These are phyloP conservation scores for Uria lomvia DNA, from an alignment of 2,113 vertebrate species.

Conservation along the genomic window DNA sequence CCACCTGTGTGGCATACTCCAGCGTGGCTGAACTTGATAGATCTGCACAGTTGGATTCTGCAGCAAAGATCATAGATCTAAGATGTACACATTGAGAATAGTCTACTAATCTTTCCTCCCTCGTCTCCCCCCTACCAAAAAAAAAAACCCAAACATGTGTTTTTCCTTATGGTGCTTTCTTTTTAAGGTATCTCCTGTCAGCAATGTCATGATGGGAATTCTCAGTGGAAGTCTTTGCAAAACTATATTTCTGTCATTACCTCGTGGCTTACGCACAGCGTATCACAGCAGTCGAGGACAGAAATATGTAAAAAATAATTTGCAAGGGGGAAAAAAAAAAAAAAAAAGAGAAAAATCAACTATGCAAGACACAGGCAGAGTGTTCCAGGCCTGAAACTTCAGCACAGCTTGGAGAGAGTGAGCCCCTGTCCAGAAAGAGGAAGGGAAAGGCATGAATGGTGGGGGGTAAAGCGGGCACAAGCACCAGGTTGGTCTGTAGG, in stretches of 20 bases:
- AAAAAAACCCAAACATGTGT: neutral
- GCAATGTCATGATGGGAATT: conserved; percentile 12
- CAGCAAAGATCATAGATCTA: conserved; percentile 39
- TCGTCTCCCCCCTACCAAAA: neutral
- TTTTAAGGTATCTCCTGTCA: conserved; percentile 39
- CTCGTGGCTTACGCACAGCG: neutral
- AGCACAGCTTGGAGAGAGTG: neutral
- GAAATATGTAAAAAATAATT: neutral
- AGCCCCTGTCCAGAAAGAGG: neutral
- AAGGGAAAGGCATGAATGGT: neutral
- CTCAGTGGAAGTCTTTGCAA: conserved; percentile 4
- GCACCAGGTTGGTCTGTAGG: neutral
- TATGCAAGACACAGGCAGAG: neutral
- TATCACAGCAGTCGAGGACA: neutral
- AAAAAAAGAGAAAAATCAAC: neutral
- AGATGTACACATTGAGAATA: neutral
- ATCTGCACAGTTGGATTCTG: conserved; percentile 62
- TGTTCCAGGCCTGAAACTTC: neutral
- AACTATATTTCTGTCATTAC: neutral
- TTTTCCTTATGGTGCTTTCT: conserved; percentile 28
- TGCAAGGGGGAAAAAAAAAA: neutral
- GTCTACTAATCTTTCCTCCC: conserved; percentile 25
- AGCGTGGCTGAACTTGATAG: conserved; percentile 65
- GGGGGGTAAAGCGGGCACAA: neutral
- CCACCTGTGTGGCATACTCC: conserved; percentile 70